Percentiles rank a stretch among this genome's conserved stretches.
Evolutionary conservation across 2,888 invertebrate genomes (phyloP).

Genomic region (Papilio elwesi): DNA sequence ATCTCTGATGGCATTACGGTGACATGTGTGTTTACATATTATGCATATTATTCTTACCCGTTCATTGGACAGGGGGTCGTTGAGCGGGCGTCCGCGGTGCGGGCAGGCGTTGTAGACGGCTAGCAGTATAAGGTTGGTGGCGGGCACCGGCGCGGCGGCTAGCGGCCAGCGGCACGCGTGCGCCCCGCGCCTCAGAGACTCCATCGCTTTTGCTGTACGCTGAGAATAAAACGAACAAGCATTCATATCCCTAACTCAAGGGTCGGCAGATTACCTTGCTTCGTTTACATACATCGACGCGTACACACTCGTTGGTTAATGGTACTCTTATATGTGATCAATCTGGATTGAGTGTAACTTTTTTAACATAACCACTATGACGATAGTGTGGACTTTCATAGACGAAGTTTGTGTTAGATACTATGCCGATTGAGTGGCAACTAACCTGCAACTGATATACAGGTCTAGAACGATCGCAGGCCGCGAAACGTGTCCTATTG

Average conservation of each 20-base stretch:
- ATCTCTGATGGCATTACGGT: no score
- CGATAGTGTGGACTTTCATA: no score
- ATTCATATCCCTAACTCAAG: no score
- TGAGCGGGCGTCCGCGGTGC: slow-evolving; percentile 49
- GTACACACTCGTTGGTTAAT: no score
- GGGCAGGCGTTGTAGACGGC: slow-evolving; percentile 67
- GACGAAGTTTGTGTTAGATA: no score
- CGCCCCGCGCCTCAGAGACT: slow-evolving; percentile 56
- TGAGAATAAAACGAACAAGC: slow-evolving; percentile 43
- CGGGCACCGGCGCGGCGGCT: slow-evolving; percentile 65
- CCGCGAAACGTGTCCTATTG: slow-evolving; percentile 70
- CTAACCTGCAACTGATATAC: slow-evolving; percentile 67
- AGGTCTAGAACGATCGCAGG: slow-evolving; percentile 72
- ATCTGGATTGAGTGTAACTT: no score
- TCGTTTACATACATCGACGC: no score
- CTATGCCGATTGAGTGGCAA: not conserved
- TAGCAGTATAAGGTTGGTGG: slow-evolving; percentile 70
- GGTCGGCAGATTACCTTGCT: no score
- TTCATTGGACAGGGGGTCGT: slow-evolving; percentile 60
- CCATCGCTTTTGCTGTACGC: slow-evolving; percentile 61
- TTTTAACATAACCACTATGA: no score
- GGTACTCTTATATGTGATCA: no score
- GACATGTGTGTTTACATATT: not conserved
- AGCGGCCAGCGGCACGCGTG: slow-evolving; percentile 71
- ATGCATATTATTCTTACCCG: slow-evolving; percentile 51